Base-by-base conservation (phyloP, 1,140 invertebrate genomes). In the Leptinotarsa texana region DNA sequence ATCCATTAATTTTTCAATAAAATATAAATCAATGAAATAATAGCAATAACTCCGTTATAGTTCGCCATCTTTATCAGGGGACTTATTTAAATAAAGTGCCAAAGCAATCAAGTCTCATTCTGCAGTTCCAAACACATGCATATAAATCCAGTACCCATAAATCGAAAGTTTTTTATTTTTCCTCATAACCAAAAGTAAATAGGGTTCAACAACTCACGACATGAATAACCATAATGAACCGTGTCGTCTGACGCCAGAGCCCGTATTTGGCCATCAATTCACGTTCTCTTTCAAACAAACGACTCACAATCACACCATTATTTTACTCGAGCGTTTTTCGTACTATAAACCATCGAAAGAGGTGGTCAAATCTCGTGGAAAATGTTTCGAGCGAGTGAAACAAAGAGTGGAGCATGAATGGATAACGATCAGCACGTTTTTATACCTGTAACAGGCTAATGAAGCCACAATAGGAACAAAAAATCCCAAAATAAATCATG, bases 351-450 rank as follows among this genome's bases (percentile, higher is more conserved):
- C 17, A 57, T 57, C n/a, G n/a, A 57, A 57, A 57, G 13, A 57
- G 51, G 3, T 57, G 51, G 51, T 57, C 51, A 57, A 17, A 57
- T 57, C 15, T 17, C 51, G 51, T 57, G 51, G 17, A 57, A 57
- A 5, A 57, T 57, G 15, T 57, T 57, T 57, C 51, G 6, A 17
- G 15, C 51, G 51, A 57, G n/a, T 17, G 6, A 18, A 57, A 57
- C 51, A 57, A 57, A 57, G 51, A 57, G 51, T 57, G 51, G 13
- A 57, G 51, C 51, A 57, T 57, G 51, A 57, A 57, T 57, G 51
- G 51, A 57, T 57, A 57, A 57, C 51, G 51, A 57, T 57, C 51
- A 57, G 51, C 51, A 57, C 51, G 51, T 57, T 57, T 57, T 57
- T 57, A 13, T 57, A 4, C 51, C 51, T 17, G 3, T 57, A 57